A percentile compares a stretch with the other conserved stretches of the same genome.
These are phyloP conservation scores for Ptilonorhynchus violaceus DNA, from an alignment of 2,113 vertebrate genomes.

Conservation along the genomic window DNA sequence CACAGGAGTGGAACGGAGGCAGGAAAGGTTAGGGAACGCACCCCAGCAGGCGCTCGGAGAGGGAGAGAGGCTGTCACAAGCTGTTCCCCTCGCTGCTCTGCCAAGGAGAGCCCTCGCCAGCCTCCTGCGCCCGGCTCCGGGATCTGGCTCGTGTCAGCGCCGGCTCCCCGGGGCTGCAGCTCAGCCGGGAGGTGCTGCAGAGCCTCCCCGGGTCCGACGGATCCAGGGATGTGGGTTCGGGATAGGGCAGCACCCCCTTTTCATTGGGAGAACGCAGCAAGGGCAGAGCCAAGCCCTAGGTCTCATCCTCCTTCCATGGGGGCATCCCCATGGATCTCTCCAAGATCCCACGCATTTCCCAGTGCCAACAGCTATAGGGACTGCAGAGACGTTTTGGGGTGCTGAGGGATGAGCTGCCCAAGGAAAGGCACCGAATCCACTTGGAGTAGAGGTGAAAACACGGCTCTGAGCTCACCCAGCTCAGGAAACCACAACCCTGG, in stretches of 20 bases:
- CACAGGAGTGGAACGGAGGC: slow-evolving; percentile 45
- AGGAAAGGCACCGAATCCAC: rapidly evolving
- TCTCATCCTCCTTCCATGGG: not conserved
- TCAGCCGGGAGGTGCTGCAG: not conserved
- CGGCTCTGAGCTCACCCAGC: not conserved
- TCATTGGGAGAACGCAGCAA: rapidly evolving
- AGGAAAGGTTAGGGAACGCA: slow-evolving; percentile 63
- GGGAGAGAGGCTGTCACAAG: slow-evolving; percentile 40
- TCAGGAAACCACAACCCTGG: not conserved
- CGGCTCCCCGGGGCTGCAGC: not conserved
- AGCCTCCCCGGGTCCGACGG: not conserved
- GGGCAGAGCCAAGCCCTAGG: not conserved
- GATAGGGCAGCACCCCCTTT: not conserved
- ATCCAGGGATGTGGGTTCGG: not conserved
- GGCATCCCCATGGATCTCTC: not conserved
- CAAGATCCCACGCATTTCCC: rapidly evolving
- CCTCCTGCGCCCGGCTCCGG: not conserved
- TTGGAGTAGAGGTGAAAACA: not conserved
- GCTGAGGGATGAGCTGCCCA: not conserved
- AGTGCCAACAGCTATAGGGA: rapidly evolving
- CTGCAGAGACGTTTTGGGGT: not conserved
- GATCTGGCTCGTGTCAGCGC: not conserved
- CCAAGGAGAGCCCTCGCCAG: slow-evolving; percentile 20
- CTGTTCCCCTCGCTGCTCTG: slow-evolving; percentile 25
- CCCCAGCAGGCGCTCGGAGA: slow-evolving; percentile 19